phyloP scores from a whole-genome alignment of 2,888 invertebrate species.

The Rhopalosiphum nymphaeae region DNA sequence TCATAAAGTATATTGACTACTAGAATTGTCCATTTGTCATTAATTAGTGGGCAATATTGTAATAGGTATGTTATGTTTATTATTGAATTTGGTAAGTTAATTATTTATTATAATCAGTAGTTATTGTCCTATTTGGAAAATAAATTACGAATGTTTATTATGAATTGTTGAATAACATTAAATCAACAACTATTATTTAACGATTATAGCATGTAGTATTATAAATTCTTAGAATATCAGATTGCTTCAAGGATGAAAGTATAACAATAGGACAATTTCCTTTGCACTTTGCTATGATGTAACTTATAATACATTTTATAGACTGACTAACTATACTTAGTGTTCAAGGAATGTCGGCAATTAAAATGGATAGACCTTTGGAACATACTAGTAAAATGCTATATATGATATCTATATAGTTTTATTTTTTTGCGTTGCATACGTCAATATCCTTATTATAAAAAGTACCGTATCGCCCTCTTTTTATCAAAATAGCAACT shows the following conservation, averaged over 20 bases:
- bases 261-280: not conserved
- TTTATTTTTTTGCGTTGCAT: not conserved
- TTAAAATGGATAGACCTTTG: slow-evolving; percentile 16
- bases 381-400: not conserved
- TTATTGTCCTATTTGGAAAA: not conserved
- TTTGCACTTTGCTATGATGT: not conserved
- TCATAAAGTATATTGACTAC: not conserved
- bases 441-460: not conserved
- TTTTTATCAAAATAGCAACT: not conserved
- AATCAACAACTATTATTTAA: slow-evolving; percentile 1
- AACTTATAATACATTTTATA: not conserved
- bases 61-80: not conserved
- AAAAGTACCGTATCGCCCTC: not conserved
- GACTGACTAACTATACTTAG: not conserved
- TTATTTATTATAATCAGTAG: not conserved
- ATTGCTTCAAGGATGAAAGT: slow-evolving; percentile 1
- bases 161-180: not conserved
- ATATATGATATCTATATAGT: not conserved
- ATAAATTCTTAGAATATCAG: not conserved
- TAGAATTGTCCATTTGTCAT: not conserved
- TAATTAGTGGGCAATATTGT: not conserved
- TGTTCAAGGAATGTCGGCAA: slow-evolving; percentile 1
- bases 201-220: not conserved
- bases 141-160: not conserved
- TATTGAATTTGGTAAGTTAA: not conserved